Conservation (phyloP, 2,888 invertebrate genomes). For the Aspidiotus rigidus region DNA sequence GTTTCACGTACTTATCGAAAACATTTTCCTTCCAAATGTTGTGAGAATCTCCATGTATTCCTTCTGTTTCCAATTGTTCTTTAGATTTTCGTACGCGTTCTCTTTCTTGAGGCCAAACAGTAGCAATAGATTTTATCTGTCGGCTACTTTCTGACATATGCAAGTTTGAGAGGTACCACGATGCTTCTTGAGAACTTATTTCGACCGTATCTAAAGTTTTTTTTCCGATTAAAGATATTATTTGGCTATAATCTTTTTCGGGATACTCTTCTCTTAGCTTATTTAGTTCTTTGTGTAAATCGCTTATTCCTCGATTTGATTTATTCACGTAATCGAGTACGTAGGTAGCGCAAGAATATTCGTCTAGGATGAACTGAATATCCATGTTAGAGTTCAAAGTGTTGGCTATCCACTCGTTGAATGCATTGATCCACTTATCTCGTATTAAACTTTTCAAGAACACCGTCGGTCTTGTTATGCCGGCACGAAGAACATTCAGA, state of each 20-base stretch:
- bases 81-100: too few species aligned
- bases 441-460: conserved; percentile 9
- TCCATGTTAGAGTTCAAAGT: conserved; percentile 38
- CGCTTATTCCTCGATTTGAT: background rate
- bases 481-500: conserved; percentile 30
- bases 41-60: too few species aligned
- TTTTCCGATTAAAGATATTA: background rate
- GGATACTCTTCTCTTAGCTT: background rate
- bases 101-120: background rate
- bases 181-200: background rate
- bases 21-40: too few species aligned
- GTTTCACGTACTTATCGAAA: too few species aligned
- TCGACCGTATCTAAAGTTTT: background rate
- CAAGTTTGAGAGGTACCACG: background rate
- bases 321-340: conserved; percentile 38
- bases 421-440: conserved; percentile 21
- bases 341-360: conserved; percentile 43
- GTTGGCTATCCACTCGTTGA: conserved; percentile 16
- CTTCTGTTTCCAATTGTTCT: too few species aligned
- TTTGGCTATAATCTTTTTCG: background rate
- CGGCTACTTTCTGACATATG: background rate
- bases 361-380: conserved; percentile 41
- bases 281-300: background rate
- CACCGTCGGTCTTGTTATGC: conserved; percentile 13
- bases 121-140: background rate